Evolutionary conservation across 2,888 invertebrate genomes (phyloP).

Genomic region (Drosophila cognata): DNA sequence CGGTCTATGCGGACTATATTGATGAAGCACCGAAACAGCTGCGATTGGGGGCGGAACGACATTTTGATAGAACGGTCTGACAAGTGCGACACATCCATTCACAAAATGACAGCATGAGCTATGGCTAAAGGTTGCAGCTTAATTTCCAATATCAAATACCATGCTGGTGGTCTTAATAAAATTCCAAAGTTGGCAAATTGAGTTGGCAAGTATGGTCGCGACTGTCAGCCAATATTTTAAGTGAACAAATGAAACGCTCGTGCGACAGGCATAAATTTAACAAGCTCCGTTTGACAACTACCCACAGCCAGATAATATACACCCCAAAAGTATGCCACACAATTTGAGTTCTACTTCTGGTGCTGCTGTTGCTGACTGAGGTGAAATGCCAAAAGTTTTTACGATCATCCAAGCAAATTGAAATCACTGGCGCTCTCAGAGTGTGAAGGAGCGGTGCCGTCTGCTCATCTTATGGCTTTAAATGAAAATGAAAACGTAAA

Average conservation of each 20-base stretch:
- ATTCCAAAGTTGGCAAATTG: constrained; percentile 43
- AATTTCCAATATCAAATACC: constrained; percentile 11
- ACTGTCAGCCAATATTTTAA: constrained; percentile 58
- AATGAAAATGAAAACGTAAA: constrained; percentile 39
- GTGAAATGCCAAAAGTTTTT: constrained; percentile 51
- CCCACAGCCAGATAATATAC: not conserved
- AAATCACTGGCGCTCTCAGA: constrained; percentile 54
- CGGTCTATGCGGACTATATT: constrained; percentile 38
- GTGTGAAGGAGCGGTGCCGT: not conserved
- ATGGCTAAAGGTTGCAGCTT: constrained; percentile 24
- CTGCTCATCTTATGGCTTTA: constrained; percentile 40
- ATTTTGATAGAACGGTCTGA: constrained; percentile 45
- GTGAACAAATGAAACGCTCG: constrained; percentile 52
- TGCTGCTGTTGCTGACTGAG: constrained; percentile 1
- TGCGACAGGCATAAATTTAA: constrained; percentile 62
- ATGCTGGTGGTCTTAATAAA: constrained; percentile 21
- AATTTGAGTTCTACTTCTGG: not conserved
- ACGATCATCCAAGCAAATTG: constrained; percentile 71
- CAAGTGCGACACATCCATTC: constrained; percentile 29
- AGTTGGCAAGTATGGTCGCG: constrained; percentile 33
- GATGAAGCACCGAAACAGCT: constrained; percentile 5
- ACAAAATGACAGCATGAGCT: constrained; percentile 33
- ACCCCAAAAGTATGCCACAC: constrained; percentile 49
- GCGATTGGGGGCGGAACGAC: constrained; percentile 10
- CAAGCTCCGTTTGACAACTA: constrained; percentile 49